Conservation (phyloP, 1,140 invertebrate species). For the Aplysia californica region DNA sequence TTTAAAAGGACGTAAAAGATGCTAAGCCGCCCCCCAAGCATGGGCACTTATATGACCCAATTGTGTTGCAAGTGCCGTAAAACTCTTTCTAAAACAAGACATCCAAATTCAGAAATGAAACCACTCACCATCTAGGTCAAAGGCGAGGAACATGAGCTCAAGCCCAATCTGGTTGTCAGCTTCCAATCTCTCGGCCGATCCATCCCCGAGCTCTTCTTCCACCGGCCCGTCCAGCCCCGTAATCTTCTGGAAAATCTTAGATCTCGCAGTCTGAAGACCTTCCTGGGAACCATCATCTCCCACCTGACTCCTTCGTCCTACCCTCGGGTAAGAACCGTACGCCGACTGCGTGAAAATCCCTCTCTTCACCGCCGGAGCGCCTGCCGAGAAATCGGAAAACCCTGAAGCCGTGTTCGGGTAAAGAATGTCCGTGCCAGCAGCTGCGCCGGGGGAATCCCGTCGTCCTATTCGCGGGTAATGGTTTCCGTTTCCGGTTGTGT, state of each 20-base stretch:
- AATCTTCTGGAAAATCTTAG: neutral
- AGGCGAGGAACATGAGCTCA: neutral
- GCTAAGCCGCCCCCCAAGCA: no score
- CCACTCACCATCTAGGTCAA: neutral
- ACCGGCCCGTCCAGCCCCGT: neutral
- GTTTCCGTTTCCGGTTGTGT: neutral
- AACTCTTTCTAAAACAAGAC: no score
- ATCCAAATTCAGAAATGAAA: neutral
- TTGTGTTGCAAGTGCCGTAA: no score
- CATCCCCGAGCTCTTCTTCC: neutral
- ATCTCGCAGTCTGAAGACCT: neutral
- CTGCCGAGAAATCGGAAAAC: neutral
- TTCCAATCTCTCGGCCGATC: neutral
- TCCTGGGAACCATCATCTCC: neutral
- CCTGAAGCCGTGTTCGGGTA: neutral
- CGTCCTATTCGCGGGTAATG: conserved; percentile 7
- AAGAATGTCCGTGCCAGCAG: neutral
- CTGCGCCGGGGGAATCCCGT: no score
- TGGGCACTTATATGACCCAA: no score
- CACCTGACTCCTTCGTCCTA: neutral
- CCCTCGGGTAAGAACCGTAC: neutral
- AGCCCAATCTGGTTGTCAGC: neutral
- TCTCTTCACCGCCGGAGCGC: neutral
- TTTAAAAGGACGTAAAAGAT: no score
- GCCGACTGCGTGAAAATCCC: neutral